These are phyloP conservation scores for Hetaerina titia DNA, from an alignment of 2,888 invertebrate genomes.

Conservation along the genomic window DNA sequence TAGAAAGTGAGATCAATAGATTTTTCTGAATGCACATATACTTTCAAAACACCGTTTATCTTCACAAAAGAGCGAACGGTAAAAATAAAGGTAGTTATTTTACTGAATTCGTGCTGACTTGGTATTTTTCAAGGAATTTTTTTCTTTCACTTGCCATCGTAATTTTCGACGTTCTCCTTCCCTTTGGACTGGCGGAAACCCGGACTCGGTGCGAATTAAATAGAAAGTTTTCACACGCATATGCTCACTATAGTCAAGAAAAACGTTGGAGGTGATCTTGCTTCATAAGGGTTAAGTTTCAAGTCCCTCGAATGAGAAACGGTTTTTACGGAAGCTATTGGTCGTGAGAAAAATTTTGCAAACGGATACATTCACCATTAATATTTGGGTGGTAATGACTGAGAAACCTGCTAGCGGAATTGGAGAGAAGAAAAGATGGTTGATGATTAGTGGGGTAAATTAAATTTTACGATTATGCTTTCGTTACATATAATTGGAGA, in stretches of 20 bases:
- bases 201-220: not conserved
- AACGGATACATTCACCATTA: not conserved
- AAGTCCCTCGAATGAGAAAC: not conserved
- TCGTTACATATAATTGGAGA: not conserved
- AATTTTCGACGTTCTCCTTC: not conserved
- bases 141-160: not conserved
- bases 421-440: not conserved
- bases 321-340: not conserved
- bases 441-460: not conserved
- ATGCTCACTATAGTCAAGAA: not conserved
- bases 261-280: not conserved
- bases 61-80: not conserved
- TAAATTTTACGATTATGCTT: not conserved
- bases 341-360: not conserved
- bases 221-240: conserved; percentile 13
- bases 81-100: not conserved
- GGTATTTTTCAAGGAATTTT: not conserved
- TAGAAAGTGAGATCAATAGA: not conserved
- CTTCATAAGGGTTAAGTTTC: not conserved
- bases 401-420: not conserved
- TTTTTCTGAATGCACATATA: not conserved
- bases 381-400: not conserved
- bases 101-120: not conserved
- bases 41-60: not conserved
- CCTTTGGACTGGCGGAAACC: not conserved